phyloP scores from a whole-genome alignment of 2,113 vertebrate genomes.

The Circaetus cinerascens region DNA sequence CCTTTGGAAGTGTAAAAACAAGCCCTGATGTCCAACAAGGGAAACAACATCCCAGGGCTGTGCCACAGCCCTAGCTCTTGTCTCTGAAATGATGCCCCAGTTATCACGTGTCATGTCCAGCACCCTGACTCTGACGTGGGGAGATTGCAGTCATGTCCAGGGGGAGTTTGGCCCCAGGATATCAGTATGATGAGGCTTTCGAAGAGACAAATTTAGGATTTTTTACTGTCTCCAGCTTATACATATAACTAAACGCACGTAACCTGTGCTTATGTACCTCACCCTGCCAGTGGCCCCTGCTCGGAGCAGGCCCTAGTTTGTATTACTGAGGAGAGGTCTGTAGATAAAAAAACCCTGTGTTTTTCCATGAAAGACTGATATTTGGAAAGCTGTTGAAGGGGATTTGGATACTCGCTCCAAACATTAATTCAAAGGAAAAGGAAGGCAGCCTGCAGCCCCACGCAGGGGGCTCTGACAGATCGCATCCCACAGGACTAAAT shows the following conservation, averaged over 20 bases:
- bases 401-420: background rate
- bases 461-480: background rate
- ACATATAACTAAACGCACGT: rapidly evolving
- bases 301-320: rapidly evolving
- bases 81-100: background rate
- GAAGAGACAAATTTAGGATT: background rate
- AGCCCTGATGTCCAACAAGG: background rate
- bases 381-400: background rate
- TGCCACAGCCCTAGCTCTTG: background rate
- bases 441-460: background rate
- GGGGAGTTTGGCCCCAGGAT: background rate
- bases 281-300: background rate
- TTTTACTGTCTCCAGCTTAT: background rate
- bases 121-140: background rate
- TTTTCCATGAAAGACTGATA: background rate
- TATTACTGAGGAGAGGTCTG: background rate
- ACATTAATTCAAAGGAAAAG: background rate
- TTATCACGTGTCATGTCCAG: rapidly evolving
- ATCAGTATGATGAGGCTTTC: background rate
- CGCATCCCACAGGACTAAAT: background rate
- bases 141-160: background rate
- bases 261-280: background rate
- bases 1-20: background rate
- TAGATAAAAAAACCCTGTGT: background rate
- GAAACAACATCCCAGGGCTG: background rate